Conservation (phyloP, 2,888 invertebrate species). For the Blera fallax region DNA sequence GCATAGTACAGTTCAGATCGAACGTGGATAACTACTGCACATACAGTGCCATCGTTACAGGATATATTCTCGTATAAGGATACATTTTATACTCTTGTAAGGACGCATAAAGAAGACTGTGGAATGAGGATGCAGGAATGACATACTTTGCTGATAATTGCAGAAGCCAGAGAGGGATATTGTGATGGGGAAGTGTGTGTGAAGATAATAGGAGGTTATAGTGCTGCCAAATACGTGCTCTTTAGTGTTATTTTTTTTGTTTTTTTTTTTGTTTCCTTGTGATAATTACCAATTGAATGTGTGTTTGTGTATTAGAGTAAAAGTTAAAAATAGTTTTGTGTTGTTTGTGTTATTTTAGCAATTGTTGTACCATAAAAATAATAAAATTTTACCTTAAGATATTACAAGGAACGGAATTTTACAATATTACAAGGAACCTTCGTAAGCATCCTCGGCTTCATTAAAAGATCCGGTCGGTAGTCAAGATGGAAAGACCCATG, state of each 20-base stretch:
- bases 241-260: not conserved
- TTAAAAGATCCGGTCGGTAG: no score
- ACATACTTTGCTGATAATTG: slow-evolving; percentile 30
- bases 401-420: not conserved
- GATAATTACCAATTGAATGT: not conserved
- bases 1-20: slow-evolving; percentile 81
- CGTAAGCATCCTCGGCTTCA: no score
- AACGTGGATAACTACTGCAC: slow-evolving; percentile 73
- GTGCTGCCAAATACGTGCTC: slow-evolving; percentile 50
- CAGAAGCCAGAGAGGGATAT: not conserved
- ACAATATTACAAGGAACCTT: no score
- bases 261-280: not conserved
- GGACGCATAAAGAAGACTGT: slow-evolving; percentile 23
- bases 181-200: not conserved
- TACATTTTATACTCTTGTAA: not conserved
- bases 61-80: no score
- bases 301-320: not conserved
- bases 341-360: not conserved
- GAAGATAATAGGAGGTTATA: slow-evolving; percentile 23
- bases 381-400: not conserved
- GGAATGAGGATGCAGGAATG: slow-evolving; percentile 17
- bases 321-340: not conserved
- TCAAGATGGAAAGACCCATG: no score
- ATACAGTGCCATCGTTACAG: not conserved
- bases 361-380: not conserved